Conservation (phyloP, 1,140 invertebrate genomes). For the Maniola jurtina region DNA sequence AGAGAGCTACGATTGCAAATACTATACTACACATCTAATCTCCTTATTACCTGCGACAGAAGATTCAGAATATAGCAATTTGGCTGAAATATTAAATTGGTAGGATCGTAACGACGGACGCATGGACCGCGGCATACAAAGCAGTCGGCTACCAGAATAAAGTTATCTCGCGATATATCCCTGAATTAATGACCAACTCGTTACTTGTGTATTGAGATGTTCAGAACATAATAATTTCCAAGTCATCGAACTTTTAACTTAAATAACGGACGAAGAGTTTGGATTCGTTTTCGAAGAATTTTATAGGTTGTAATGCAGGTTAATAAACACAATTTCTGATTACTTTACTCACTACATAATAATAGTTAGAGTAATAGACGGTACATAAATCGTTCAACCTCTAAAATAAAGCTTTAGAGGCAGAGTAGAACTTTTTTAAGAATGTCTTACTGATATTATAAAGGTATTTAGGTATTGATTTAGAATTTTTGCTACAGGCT, state of each 20-base stretch:
- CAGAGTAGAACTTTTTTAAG: no score
- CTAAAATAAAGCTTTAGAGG: no score
- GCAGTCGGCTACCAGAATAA: conserved; percentile 78
- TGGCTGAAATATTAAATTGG: conserved; percentile 38
- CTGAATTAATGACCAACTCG: conserved; percentile 76
- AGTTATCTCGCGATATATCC: conserved; percentile 78
- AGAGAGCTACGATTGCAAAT: conserved; percentile 54
- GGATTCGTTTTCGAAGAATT: conserved; percentile 10
- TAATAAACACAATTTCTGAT: neutral
- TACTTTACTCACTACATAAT: neutral
- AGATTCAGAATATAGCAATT: conserved; percentile 31
- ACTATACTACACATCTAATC: conserved; percentile 20
- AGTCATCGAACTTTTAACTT: conserved; percentile 56
- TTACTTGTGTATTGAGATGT: conserved; percentile 77
- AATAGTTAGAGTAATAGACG: no score
- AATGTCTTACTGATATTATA: no score
- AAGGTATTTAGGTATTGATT: no score
- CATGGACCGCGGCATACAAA: conserved; percentile 74
- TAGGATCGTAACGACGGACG: conserved; percentile 67
- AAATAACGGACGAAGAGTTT: conserved; percentile 25
- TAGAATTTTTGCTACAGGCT: no score
- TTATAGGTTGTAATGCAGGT: neutral
- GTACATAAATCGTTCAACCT: no score
- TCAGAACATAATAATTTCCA: conserved; percentile 62
- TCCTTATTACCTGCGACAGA: conserved; percentile 39